Evolutionary conservation across 2,113 vertebrate genomes (phyloP).

Genomic region (Ageneiosus marmoratus): DNA sequence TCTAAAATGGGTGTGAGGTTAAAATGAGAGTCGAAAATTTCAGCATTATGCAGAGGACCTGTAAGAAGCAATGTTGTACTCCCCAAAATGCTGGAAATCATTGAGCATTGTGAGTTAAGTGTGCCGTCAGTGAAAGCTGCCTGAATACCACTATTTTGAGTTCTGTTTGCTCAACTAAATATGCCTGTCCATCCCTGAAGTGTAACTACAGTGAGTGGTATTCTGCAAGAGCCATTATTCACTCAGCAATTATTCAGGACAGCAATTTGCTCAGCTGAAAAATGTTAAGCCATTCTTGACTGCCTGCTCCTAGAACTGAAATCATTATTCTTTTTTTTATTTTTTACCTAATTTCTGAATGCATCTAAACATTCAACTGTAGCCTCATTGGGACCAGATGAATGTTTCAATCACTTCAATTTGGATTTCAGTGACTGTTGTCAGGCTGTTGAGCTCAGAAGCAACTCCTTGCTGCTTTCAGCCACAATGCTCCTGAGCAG

Average conservation of each 20-base stretch:
- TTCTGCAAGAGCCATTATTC: conserved; percentile 18
- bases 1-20: not conserved
- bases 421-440: conserved; percentile 15
- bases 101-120: conserved; percentile 3
- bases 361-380: conserved; percentile 18
- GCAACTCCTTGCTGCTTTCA: not conserved
- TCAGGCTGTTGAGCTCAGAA: conserved; percentile 36
- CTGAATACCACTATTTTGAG: not conserved
- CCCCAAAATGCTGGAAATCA: conserved; percentile 12
- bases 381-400: not conserved
- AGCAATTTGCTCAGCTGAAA: not conserved
- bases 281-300: not conserved
- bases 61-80: not conserved
- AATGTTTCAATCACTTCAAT: conserved; percentile 27
- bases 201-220: conserved; percentile 2
- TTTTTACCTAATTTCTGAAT: not conserved
- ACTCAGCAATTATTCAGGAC: not conserved
- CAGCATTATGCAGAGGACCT: conserved; percentile 11
- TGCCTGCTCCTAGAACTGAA: conserved; percentile 7
- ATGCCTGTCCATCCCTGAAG: conserved; percentile 7
- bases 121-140: conserved; percentile 5
- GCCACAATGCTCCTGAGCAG: not conserved
- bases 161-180: conserved; percentile 13
- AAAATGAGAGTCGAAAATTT: not conserved
- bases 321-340: not conserved